These are phyloP conservation scores for Suncus etruscus DNA, from an alignment of 2,113 vertebrate species.

Conservation along the genomic window DNA sequence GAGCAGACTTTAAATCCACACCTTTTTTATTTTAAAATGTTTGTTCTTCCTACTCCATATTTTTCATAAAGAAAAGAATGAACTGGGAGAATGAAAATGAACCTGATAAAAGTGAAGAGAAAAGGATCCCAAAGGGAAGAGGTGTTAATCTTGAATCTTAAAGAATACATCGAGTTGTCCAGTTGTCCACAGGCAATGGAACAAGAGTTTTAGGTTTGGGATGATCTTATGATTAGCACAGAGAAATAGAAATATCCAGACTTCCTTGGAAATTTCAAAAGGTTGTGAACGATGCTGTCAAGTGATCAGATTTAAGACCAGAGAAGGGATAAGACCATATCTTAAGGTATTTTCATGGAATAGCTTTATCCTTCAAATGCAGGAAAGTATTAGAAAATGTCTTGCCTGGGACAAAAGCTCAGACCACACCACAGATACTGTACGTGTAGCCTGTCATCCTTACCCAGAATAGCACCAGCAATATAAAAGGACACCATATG, in stretches of 20 bases:
- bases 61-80: background rate
- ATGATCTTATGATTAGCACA: background rate
- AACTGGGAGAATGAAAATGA: background rate
- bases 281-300: background rate
- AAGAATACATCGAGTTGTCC: background rate
- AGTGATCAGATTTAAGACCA: background rate
- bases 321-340: background rate
- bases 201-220: background rate
- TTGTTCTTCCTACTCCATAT: background rate
- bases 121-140: conserved; percentile 2
- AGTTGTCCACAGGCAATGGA: background rate
- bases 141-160: background rate
- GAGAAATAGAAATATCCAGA: background rate
- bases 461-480: too few relatives aligned
- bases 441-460: too few relatives aligned
- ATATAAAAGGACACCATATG: too few relatives aligned
- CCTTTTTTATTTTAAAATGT: conserved; percentile 11
- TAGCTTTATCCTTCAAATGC: background rate
- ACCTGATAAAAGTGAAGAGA: background rate
- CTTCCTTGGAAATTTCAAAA: background rate
- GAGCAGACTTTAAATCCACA: background rate
- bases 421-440: too few relatives aligned
- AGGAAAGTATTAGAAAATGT: background rate
- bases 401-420: too few relatives aligned
- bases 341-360: background rate